Conservation (phyloP, 2,113 vertebrate genomes). For the Camelus bactrianus region DNA sequence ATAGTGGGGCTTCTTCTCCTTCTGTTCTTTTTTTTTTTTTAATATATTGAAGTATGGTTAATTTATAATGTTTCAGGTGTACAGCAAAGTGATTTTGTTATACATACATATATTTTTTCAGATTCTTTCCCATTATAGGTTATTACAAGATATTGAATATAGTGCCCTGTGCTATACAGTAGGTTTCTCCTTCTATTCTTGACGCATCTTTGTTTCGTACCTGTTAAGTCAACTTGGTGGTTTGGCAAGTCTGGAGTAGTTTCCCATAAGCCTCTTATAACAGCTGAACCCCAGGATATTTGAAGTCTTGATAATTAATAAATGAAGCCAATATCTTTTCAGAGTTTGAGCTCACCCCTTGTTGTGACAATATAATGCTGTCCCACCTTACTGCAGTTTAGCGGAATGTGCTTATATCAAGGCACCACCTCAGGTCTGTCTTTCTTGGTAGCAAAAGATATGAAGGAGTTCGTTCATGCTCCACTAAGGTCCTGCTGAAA, state of each 20-base stretch:
- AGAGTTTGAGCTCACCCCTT: not conserved
- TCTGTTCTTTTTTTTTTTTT: too few relatives aligned
- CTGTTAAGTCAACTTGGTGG: not conserved
- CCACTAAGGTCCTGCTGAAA: not conserved
- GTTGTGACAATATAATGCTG: not conserved
- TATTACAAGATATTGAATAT: too few relatives aligned
- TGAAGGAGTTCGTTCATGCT: not conserved
- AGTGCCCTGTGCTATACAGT: too few relatives aligned
- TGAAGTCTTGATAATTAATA: not conserved
- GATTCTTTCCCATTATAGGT: too few relatives aligned
- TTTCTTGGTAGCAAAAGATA: not conserved
- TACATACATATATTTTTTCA: too few relatives aligned
- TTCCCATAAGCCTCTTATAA: not conserved
- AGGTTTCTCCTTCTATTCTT: not conserved
- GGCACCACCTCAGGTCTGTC: not conserved
- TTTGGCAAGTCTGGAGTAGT: not conserved
- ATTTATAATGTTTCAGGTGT: too few relatives aligned
- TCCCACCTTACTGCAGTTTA: not conserved
- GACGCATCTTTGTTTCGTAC: not conserved
- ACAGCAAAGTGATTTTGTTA: too few relatives aligned
- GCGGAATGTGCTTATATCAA: not conserved
- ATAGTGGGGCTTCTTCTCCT: not conserved
- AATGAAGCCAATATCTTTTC: not conserved
- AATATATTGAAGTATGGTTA: too few relatives aligned
- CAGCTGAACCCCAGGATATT: not conserved